Conservation (phyloP, 1,140 invertebrate species). For the Diorhabda carinulata region DNA sequence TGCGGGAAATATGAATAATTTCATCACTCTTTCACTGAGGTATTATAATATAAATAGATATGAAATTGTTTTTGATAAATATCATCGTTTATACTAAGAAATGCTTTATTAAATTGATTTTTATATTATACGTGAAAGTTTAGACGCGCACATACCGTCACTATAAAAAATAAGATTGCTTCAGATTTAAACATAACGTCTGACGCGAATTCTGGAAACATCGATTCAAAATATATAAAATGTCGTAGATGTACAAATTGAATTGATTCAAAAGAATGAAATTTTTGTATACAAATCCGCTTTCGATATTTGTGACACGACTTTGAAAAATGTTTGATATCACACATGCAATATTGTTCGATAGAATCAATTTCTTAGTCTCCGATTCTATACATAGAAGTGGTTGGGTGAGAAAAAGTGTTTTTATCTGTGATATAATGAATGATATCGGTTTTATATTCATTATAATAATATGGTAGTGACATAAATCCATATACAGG, state of each 20-base stretch:
- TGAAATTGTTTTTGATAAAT: too few relatives aligned
- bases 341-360: conserved; percentile 17
- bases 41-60: too few relatives aligned
- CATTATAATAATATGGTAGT: too few relatives aligned
- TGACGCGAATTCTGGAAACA: conserved; percentile 4
- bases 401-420: too few relatives aligned
- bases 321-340: conserved; percentile 19
- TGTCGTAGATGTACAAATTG: conserved; percentile 9
- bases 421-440: too few relatives aligned
- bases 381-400: conserved; percentile 6
- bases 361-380: conserved; percentile 21
- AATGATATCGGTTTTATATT: too few relatives aligned
- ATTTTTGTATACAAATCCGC: conserved; percentile 21
- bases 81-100: too few relatives aligned
- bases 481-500: too few relatives aligned
- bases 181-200: background rate
- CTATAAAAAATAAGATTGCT: background rate
- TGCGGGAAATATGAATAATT: too few relatives aligned
- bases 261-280: conserved; percentile 20
- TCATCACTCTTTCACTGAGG: too few relatives aligned
- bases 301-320: conserved; percentile 20
- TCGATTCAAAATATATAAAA: conserved; percentile 12
- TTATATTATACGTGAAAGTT: too few relatives aligned
- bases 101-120: too few relatives aligned
- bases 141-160: background rate